Evolutionary conservation across 2,888 invertebrate genomes (phyloP), one percentile per base, ranked within the genome.

Genomic region (Polydrusus cervinus): DNA sequence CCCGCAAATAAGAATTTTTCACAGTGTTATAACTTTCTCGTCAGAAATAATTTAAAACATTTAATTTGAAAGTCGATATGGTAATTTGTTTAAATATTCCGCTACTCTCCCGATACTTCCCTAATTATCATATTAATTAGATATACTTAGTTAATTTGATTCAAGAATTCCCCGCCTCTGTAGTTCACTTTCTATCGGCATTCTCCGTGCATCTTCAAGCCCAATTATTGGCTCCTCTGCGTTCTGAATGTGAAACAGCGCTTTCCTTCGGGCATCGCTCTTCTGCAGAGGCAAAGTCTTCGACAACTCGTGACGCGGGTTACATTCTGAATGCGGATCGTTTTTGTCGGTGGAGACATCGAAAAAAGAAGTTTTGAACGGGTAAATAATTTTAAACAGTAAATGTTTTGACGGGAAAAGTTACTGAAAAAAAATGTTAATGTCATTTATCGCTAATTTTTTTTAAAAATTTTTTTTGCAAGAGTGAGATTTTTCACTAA

Each of bases 191-290:
- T 53, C 66, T 61, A 75, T 75, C 75, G 75, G 75, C 68, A 75
- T 75, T 75, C 75, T 34, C 38, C 45, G 38, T 61, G 71, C 75
- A 75, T 75, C 70, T 75, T 71, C 71, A 30, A 67, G 71, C 66
- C 71, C 75, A 75, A 75, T 75, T 71, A 75, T 75, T 75, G 75
- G 75, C 71, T 71, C 18, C 66, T 51, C 66, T 57, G 65, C 71
- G 71, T 13, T 38, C 65, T 49, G 75, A 75, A 75, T 75, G 71
- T 49, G 75, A 71, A 75, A 55, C 71, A 71, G 75, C 53, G 65
- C 60, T 62, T 74, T 71, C 51, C 61, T 53, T 20, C 34, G 69
- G 73, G 74, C 74, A 62, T 74, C 60, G 67, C 67, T 73, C 62
- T 60, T 66, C 64, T 30, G 57, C 61, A 25, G 51, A 43, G 30